These are phyloP conservation scores for Channa striata DNA, from an alignment of 2,797 vertebrate genomes.

Conservation along the genomic window DNA sequence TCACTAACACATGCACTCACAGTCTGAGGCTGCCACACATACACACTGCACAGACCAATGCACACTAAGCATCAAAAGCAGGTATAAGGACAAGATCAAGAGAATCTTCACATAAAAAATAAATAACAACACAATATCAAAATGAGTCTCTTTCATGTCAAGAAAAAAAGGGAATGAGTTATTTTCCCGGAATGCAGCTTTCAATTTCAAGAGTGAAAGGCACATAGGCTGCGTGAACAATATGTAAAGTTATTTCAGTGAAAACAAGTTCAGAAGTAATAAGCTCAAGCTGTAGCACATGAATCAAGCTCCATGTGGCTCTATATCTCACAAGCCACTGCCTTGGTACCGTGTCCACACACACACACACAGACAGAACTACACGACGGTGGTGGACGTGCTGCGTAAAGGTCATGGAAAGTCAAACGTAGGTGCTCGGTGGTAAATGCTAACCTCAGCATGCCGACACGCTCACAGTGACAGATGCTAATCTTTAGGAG, in stretches of 20 bases:
- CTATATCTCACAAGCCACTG: too few relatives aligned
- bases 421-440: background rate
- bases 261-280: constrained; percentile 33
- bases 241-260: constrained; percentile 36
- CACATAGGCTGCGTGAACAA: constrained; percentile 10
- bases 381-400: background rate
- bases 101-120: constrained; percentile 36
- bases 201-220: constrained; percentile 55
- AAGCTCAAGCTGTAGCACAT: background rate
- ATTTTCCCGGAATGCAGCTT: constrained; percentile 49
- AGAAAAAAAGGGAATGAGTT: constrained; percentile 57
- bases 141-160: constrained; percentile 66
- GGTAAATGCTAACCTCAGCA: background rate
- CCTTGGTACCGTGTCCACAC: too few relatives aligned
- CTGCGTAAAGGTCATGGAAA: background rate
- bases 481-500: too few relatives aligned
- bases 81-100: constrained; percentile 69
- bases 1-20: constrained; percentile 16
- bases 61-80: constrained; percentile 57
- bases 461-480: too few relatives aligned
- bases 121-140: constrained; percentile 50
- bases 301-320: background rate
- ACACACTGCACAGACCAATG: constrained; percentile 15
- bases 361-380: too few relatives aligned
- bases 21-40: constrained; percentile 1